A percentile compares a stretch with the other conserved stretches of the same genome.
phyloP scores from a whole-genome alignment of 2,888 invertebrate species.

The Andricus curvator region DNA sequence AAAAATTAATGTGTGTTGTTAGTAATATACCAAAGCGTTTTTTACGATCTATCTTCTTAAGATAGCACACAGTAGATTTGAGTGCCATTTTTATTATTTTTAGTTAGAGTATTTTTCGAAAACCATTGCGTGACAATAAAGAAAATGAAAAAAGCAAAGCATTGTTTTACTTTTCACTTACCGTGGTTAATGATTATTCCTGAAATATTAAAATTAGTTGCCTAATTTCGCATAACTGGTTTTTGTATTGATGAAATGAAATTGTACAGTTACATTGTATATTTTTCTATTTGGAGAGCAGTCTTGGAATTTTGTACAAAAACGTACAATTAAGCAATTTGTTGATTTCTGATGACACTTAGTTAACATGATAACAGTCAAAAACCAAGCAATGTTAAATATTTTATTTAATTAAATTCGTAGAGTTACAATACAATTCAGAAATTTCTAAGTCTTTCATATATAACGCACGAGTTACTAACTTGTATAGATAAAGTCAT shows the following conservation, averaged over 20 bases:
- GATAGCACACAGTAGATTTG: conserved; percentile 1
- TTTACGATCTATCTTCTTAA: conserved; percentile 20
- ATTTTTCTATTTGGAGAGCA: conserved; percentile 38
- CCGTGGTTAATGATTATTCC: background rate
- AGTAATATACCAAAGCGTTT: conserved; percentile 31
- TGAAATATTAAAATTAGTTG: background rate
- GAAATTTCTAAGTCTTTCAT: conserved; percentile 41
- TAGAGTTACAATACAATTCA: conserved; percentile 58
- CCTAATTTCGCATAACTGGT: background rate
- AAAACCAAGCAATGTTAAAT: conserved; percentile 64
- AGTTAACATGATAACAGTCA: conserved; percentile 64
- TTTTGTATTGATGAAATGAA: conserved; percentile 6
- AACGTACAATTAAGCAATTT: conserved; percentile 38
- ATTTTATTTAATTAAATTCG: conserved; percentile 61
- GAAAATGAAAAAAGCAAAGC: background rate
- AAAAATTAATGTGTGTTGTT: conserved; percentile 27
- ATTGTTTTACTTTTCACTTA: background rate
- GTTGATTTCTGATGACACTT: conserved; percentile 56
- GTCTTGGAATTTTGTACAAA: conserved; percentile 41
- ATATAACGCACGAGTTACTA: conserved; percentile 40
- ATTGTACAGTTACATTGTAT: conserved; percentile 19
- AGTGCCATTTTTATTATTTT: conserved; percentile 37
- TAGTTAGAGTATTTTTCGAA: background rate
- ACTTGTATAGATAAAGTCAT: conserved; percentile 36
- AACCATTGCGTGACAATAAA: background rate